A percentile compares a stretch with the other conserved stretches of the same genome.
Evolutionary conservation across 2,888 invertebrate genomes (phyloP).

Genomic region (Polymixis flavicincta): DNA sequence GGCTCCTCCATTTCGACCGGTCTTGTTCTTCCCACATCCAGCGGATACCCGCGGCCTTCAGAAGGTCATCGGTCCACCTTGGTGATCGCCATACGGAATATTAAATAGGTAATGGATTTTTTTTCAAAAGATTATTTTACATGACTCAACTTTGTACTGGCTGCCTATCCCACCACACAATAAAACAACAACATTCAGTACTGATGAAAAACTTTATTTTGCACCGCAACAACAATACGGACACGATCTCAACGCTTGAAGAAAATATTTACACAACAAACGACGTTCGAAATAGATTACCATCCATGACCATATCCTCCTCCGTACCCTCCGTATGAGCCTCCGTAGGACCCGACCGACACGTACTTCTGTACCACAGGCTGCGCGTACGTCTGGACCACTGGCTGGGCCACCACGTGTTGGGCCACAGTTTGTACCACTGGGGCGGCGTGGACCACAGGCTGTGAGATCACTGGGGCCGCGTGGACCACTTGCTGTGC

Average conservation of each 20-base stretch:
- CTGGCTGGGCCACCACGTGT: conserved; percentile 75
- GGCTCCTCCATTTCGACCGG: too few species aligned
- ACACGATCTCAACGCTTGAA: conserved; percentile 85
- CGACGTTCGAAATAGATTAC: conserved; percentile 69
- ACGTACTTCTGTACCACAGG: conserved; percentile 74
- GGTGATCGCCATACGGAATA: too few species aligned
- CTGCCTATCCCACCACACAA: conserved; percentile 19
- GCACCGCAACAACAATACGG: conserved; percentile 79
- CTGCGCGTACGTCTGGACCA: conserved; percentile 77
- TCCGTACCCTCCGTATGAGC: conserved; percentile 50
- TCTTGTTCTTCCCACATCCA: too few species aligned
- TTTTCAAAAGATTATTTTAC: not conserved
- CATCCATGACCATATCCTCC: conserved; percentile 80
- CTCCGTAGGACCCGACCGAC: conserved; percentile 70
- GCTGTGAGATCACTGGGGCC: conserved; percentile 61
- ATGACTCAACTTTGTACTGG: not conserved
- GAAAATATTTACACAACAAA: conserved; percentile 72
- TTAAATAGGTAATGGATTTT: not conserved
- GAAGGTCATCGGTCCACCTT: too few species aligned
- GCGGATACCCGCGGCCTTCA: too few species aligned
- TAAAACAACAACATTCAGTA: conserved; percentile 68
- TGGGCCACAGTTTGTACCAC: conserved; percentile 66
- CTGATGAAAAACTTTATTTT: conserved; percentile 80
- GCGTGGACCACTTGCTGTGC: conserved; percentile 68
- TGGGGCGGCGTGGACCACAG: conserved; percentile 61